Base-by-base conservation (phyloP, 2,888 invertebrate genomes). In the Xanthia icteritia region DNA sequence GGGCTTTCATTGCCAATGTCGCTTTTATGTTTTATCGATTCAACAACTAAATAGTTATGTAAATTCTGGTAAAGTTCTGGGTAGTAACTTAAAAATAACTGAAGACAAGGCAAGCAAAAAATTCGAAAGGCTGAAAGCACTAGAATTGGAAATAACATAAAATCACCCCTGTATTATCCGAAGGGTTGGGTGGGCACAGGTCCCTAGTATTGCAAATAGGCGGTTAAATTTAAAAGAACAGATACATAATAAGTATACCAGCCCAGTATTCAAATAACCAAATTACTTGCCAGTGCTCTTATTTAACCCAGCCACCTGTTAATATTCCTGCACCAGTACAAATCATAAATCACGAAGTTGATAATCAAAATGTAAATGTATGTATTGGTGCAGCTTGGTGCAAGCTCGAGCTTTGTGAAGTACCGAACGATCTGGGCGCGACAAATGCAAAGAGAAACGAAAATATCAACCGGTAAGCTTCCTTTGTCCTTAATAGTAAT, bases 1-100 rank as follows among this genome's bases (percentile, higher is more conserved):
- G 70, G 60, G 61, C 64, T 82, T 82, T 79, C 84, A 84, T 83
- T 84, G 83, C 69, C 84, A 86, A 83, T 84, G 83, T 68, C 79
- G 66, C 27, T 65, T 81, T 77, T 64, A 61, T 73, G 69, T 70
- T 60, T 45, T 65, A 84, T 84, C 72, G 86, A 84, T 83, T 66
- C 42, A 74, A 77, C 66, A 81, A 72, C 51, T 69, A 56, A 76
- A 61, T 76, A 81, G 60, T 72, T 56, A 60, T 54, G 63, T 9
- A 51, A 66, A 63, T 67, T 51, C 51, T 51, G 6, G 42, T 56
- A 42, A 20, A 56, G 69, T 69, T 56, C n/a, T 76, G 20, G 36
- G 20, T 36, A 61, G 66, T 36, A 54, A n/a, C 39, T 36, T 20
- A 6, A 58, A 66, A 45, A 45, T 80, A 39, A 8, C 13, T 27